Conservation (phyloP, 2,888 invertebrate genomes). For the Chironomus tentans region DNA sequence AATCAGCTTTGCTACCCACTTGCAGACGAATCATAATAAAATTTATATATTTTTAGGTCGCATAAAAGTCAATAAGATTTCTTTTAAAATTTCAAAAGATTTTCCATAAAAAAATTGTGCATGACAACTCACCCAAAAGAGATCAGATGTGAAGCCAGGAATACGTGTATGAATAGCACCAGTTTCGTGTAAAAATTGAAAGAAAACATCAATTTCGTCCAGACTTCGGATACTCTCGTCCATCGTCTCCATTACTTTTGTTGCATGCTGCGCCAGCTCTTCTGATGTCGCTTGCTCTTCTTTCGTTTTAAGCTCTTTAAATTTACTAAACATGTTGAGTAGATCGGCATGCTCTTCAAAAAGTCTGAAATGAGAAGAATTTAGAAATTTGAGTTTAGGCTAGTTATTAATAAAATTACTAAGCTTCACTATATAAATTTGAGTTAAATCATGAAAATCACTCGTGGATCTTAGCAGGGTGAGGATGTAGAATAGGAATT, state of each 20-base stretch:
- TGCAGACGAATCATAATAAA: no score
- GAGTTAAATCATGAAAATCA: no score
- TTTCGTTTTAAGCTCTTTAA: slow-evolving; percentile 65
- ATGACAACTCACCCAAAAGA: slow-evolving; percentile 68
- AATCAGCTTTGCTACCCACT: no score
- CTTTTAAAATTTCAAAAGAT: no score
- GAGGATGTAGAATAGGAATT: no score
- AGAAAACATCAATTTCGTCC: slow-evolving; percentile 76
- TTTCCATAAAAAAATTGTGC: neutral
- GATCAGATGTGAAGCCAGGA: slow-evolving; percentile 75
- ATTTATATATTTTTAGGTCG: no score
- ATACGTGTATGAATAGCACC: slow-evolving; percentile 76
- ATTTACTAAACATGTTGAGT: slow-evolving; percentile 69
- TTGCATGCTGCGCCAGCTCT: slow-evolving; percentile 79
- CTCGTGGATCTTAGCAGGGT: no score
- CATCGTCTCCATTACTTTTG: slow-evolving; percentile 79
- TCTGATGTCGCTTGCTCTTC: slow-evolving; percentile 73
- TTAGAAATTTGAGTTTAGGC: neutral
- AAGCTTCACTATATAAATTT: no score
- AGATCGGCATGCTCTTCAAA: slow-evolving; percentile 79
- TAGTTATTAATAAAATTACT: no score
- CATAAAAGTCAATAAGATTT: no score
- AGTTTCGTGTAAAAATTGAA: slow-evolving; percentile 70
- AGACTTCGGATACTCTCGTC: slow-evolving; percentile 82
- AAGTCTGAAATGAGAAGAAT: slow-evolving; percentile 51